Base-by-base conservation (phyloP, 2,888 invertebrate species). In the Orchestes rusci region DNA sequence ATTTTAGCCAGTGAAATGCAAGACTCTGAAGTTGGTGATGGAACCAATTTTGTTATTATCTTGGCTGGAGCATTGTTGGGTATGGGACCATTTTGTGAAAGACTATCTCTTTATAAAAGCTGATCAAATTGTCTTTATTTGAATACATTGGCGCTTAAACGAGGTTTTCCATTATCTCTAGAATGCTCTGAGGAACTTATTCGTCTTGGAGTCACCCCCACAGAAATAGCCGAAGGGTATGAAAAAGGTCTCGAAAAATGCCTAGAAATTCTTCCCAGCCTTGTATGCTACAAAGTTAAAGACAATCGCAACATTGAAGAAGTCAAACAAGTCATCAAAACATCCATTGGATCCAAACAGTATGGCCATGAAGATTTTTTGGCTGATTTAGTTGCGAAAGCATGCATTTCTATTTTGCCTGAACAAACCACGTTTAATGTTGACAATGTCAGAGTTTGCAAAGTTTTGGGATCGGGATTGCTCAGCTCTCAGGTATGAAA, bases 1-100 rank as follows among this genome's bases (percentile, higher is more conserved):
- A 92, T 97, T 2, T 73, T 96, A 63, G 96, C 91, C 12, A 92
- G 95, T 53, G 87, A 97, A 70, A 97, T 96, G 89, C 97, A 99
- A 71, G 97, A 99, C 68, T 81, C 91, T 50, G 96, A 97, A 76
- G 87, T 95, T 46, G 99, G 99, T 3, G 99, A 99, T 75, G 97
- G 96, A 43, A 99, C 99, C 7, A 99, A 99, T 68, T 95, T 95
- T 71, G 95, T 97, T 4, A 84, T 99, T 34, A 86, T 97, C 7
- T 75, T 99, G 41, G 89, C 92, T 53, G 96, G 96, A 18, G 86
- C 94, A 34, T 74, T 99, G 13, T 72, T 99, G 42, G 67, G 56
- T 56, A 44, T 39, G 31, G n/a, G n/a, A n/a, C n/a, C n/a, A n/a
- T n/a, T n/a, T n/a, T n/a, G n/a, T n/a, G n/a, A n/a, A n/a, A n/a